Evolutionary conservation across 2,113 vertebrate genomes (phyloP).

Genomic region (Sinocyclocheilus anophthalmus): DNA sequence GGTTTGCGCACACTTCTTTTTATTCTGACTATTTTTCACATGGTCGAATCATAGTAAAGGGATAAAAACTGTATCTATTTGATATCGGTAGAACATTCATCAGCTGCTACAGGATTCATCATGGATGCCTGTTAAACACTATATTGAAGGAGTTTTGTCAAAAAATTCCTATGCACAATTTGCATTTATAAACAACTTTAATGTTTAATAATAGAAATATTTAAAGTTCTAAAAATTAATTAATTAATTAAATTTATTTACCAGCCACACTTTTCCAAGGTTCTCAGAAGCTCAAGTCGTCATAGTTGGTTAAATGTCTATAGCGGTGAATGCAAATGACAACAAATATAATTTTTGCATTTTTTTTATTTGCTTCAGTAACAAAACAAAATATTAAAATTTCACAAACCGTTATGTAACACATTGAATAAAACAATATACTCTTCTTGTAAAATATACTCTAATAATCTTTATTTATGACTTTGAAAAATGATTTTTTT

Average conservation of each 20-base stretch:
- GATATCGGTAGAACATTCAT: too few species aligned
- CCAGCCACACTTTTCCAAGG: too few species aligned
- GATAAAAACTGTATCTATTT: background rate
- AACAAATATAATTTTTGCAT: too few species aligned
- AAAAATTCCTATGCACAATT: background rate
- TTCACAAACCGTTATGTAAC: background rate
- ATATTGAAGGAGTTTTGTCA: background rate
- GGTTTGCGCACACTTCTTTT: background rate
- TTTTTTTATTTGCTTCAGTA: background rate
- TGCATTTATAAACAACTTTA: background rate
- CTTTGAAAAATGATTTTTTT: too few species aligned
- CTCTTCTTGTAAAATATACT: background rate
- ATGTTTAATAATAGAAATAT: background rate
- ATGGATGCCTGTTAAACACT: background rate
- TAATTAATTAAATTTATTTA: too few species aligned
- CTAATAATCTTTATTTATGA: too few species aligned
- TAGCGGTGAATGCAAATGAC: background rate
- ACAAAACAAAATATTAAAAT: background rate
- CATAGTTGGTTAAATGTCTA: background rate
- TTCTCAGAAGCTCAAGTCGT: too few species aligned
- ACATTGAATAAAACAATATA: background rate
- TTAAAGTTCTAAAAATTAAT: too few species aligned
- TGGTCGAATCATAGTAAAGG: background rate
- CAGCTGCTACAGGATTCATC: too few species aligned
- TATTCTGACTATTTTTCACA: background rate